These are phyloP conservation scores for Bombus cullumanus DNA, from an alignment of 1,140 invertebrate genomes.

Conservation along the genomic window DNA sequence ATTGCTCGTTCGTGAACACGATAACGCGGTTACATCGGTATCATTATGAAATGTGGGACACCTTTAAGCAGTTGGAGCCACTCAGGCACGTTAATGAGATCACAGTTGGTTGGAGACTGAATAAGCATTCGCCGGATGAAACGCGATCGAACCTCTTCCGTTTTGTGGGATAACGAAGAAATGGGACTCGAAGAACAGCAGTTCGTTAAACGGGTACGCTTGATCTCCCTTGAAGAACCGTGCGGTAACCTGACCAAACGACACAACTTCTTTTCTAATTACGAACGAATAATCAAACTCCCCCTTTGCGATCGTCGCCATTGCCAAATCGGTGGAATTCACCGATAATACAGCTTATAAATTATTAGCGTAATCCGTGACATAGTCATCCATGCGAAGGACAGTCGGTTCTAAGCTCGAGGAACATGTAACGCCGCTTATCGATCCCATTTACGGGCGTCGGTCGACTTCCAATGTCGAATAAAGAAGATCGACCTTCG, in stretches of 20 bases:
- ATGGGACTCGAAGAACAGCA: conserved; percentile 15
- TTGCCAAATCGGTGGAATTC: background rate
- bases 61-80: conserved; percentile 56
- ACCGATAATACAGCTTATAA: background rate
- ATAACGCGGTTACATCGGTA: conserved; percentile 45
- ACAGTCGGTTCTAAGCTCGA: background rate
- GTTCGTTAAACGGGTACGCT: conserved; percentile 71
- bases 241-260: conserved; percentile 46
- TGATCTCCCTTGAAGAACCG: conserved; percentile 47
- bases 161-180: conserved; percentile 24
- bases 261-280: conserved; percentile 56
- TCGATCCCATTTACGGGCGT: background rate
- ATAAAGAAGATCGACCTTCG: background rate
- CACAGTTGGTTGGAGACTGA: conserved; percentile 50
- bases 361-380: conserved; percentile 22
- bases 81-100: conserved; percentile 62
- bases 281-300: conserved; percentile 32
- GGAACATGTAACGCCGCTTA: background rate
- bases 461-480: background rate
- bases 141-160: conserved; percentile 32
- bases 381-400: background rate
- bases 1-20: conserved; percentile 45
- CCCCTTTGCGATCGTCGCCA: background rate
- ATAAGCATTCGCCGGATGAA: conserved; percentile 34
- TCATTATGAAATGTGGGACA: conserved; percentile 59